Evolutionary conservation across 2,797 vertebrate genomes (phyloP), one percentile per base, ranked within the genome.

Genomic region (Odontamblyopus lacepedii): DNA sequence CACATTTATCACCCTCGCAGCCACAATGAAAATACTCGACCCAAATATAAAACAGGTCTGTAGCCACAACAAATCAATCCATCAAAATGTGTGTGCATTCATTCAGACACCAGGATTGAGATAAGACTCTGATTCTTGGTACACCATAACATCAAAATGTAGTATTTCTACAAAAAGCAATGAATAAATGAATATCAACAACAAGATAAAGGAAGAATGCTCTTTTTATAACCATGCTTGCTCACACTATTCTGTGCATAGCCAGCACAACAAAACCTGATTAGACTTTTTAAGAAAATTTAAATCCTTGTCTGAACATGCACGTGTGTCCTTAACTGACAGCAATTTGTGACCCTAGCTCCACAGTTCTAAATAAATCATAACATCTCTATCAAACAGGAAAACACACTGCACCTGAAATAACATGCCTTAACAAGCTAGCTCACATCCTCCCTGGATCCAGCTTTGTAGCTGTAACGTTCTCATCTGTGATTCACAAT

Each of bases 141-240:
- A 70, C 78, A 70, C 71, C 65, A 26, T 75, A 77, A 84, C 79
- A 84, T 86, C 66, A 81, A 80, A 87, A 86, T 87, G 73, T 83
- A 81, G 78, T 83, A 83, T 88, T 90, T 76, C 83, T 84, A 84
- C 83, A 89, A 84, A 64, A 91, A 86, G 88, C 91, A 90, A 92
- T 92, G 90, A 91, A 92, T 92, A 90, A 86, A 91, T 91, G 90
- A 91, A 91, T 91, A 88, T 51, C 75, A 91, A 88, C 76, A 76
- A 81, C 72, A 9, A 48, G 80, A 84, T 88, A 80, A 79, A 75
- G 71, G 63, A 6, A 71, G 77, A 87, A 86, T 75, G 66, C 3
- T 8, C 13, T 53, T 83, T 82, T 83, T 70, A 72, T 71, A 83
- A 71, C 76, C 5, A 9, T 77, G 78, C 60, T 63, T 69, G 30